Conservation (phyloP, 1,140 invertebrate species). For the Galendromus occidentalis region DNA sequence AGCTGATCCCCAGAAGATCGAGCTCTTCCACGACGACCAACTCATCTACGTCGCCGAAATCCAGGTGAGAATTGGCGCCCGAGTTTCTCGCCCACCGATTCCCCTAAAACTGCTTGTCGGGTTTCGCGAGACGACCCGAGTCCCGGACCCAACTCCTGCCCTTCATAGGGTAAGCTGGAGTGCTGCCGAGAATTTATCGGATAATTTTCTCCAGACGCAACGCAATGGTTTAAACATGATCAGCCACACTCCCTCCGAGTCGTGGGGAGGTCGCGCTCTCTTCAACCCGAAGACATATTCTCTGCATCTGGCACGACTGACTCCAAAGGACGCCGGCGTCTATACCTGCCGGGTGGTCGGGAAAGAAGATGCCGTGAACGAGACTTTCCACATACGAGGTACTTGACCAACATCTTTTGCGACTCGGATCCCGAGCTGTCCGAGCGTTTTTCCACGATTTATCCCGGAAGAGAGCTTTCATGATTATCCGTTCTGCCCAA, state of each 20-base stretch:
- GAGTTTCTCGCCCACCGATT: no score
- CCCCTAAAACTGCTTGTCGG: no score
- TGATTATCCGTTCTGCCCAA: no score
- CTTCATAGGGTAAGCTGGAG: no score
- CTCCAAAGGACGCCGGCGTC: background rate
- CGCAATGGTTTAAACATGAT: background rate
- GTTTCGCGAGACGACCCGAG: no score
- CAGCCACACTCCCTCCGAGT: background rate
- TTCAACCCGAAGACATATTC: background rate
- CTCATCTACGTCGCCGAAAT: conserved; percentile 1
- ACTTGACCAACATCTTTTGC: background rate
- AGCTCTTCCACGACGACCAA: background rate
- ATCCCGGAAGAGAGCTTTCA: no score
- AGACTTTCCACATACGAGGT: conserved; percentile 1
- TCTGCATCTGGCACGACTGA: background rate
- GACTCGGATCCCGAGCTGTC: no score
- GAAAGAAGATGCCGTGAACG: background rate
- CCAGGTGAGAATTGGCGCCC: background rate
- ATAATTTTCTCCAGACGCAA: background rate
- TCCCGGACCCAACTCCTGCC: no score
- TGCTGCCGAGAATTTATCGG: no score
- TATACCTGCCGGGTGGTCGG: background rate
- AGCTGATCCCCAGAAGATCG: background rate
- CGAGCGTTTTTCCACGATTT: no score
- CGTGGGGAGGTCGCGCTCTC: background rate